phyloP scores from a whole-genome alignment of 2,797 vertebrate species.

The Myripristis jacobus region DNA sequence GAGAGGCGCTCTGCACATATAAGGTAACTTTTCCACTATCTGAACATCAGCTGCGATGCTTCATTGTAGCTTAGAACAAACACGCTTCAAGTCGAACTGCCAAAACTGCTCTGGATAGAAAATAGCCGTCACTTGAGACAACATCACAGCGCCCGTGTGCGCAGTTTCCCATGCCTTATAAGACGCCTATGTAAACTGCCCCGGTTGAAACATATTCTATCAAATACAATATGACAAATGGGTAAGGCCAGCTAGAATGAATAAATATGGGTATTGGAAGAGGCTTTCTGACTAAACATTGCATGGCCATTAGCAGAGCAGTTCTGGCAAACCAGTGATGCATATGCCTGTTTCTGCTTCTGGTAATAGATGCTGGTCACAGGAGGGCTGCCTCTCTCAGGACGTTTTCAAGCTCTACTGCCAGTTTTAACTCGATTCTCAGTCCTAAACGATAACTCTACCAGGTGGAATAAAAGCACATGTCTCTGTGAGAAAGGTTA shows the following conservation, averaged over 20 bases:
- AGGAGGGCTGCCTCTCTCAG: background rate
- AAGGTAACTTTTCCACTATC: conserved; percentile 3
- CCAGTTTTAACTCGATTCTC: background rate
- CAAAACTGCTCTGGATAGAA: conserved; percentile 13
- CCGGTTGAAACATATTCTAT: conserved; percentile 31
- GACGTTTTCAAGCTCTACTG: conserved; percentile 1
- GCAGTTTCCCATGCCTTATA: background rate
- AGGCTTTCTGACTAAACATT: conserved; percentile 14
- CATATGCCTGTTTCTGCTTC: conserved; percentile 25
- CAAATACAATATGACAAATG: conserved; percentile 44
- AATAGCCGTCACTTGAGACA: conserved; percentile 21
- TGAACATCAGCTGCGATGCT: background rate
- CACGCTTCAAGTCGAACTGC: conserved; percentile 5
- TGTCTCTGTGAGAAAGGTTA: no score
- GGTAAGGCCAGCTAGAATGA: conserved; percentile 8
- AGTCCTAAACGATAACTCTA: background rate
- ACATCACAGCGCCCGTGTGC: conserved; percentile 8
- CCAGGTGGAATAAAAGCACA: background rate
- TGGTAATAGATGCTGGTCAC: conserved; percentile 13
- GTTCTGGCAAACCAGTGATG: conserved; percentile 17
- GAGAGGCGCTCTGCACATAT: background rate
- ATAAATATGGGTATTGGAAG: conserved; percentile 41
- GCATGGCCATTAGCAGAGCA: conserved; percentile 11
- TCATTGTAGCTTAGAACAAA: conserved; percentile 8
- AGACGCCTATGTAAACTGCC: conserved; percentile 31